These are phyloP conservation scores for Stigmatopora argus DNA, from an alignment of 2,113 vertebrate species.

Conservation along the genomic window DNA sequence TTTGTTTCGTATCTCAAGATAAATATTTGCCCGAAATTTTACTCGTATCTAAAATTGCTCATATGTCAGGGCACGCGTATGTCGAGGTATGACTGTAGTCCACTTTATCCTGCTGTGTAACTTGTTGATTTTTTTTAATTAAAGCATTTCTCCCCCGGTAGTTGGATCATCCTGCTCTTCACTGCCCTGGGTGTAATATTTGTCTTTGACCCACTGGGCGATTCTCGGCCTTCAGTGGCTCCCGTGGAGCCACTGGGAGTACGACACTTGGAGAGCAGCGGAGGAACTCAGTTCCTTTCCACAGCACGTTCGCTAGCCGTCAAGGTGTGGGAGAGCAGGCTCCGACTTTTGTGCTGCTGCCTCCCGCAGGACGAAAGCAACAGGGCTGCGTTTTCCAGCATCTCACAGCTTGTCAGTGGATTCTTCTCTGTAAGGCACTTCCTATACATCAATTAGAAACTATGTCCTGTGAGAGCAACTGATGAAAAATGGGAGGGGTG, in stretches of 20 bases:
- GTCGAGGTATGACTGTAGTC: too few relatives aligned
- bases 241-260: constrained; percentile 36
- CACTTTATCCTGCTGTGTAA: not conserved
- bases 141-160: constrained; percentile 39
- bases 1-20: too few relatives aligned
- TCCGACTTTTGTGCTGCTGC: constrained; percentile 88
- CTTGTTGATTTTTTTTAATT: not conserved
- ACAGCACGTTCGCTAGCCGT: constrained; percentile 79
- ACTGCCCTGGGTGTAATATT: constrained; percentile 78
- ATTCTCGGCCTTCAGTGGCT: constrained; percentile 50
- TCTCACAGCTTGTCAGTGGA: constrained; percentile 79
- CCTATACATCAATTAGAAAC: not conserved
- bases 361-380: constrained; percentile 83
- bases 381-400: constrained; percentile 84
- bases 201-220: constrained; percentile 89
- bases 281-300: constrained; percentile 77
- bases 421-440: constrained; percentile 82
- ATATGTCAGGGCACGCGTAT: too few relatives aligned
- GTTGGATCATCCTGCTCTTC: constrained; percentile 86
- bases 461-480: not conserved
- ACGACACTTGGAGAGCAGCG: constrained; percentile 77
- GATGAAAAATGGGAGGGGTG: not conserved
- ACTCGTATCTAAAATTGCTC: too few relatives aligned
- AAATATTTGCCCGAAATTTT: too few relatives aligned
- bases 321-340: constrained; percentile 86